phyloP scores from a whole-genome alignment of 2,888 invertebrate genomes.

The Folsomia candida region DNA sequence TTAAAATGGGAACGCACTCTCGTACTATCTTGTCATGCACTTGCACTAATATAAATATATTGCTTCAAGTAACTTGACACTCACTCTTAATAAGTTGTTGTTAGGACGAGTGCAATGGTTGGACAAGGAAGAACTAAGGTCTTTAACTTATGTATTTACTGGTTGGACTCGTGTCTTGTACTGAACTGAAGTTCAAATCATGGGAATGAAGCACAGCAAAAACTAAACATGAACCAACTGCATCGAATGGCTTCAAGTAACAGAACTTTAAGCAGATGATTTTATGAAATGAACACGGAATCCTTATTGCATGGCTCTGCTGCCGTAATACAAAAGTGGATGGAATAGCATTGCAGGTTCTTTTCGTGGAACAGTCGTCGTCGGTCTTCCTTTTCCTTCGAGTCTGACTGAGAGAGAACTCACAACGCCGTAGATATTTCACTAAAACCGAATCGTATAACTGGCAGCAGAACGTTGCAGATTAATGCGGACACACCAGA shows the following conservation, averaged over 20 bases:
- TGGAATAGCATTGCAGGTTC: not conserved
- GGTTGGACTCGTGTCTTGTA: conserved; percentile 4
- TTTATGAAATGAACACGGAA: not conserved
- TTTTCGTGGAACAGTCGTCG: not conserved
- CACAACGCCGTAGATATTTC: not conserved
- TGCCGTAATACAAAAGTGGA: not conserved
- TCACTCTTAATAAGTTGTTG: too few relatives aligned
- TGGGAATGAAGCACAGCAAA: not conserved
- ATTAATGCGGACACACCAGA: not conserved
- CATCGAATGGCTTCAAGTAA: not conserved
- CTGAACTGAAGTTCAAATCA: not conserved
- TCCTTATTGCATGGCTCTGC: too few relatives aligned
- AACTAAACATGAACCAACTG: not conserved
- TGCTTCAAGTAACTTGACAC: too few relatives aligned
- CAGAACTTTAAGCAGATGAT: not conserved
- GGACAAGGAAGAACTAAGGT: too few relatives aligned
- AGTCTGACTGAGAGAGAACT: not conserved
- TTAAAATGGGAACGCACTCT: too few relatives aligned
- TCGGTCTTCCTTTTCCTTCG: not conserved
- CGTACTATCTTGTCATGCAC: too few relatives aligned
- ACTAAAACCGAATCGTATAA: not conserved
- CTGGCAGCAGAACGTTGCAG: not conserved
- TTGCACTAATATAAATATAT: too few relatives aligned
- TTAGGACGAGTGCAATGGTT: too few relatives aligned
- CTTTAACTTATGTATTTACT: too few relatives aligned